These are phyloP conservation scores for Schrankia costaestrigalis DNA, from an alignment of 2,888 invertebrate genomes.

Conservation along the genomic window DNA sequence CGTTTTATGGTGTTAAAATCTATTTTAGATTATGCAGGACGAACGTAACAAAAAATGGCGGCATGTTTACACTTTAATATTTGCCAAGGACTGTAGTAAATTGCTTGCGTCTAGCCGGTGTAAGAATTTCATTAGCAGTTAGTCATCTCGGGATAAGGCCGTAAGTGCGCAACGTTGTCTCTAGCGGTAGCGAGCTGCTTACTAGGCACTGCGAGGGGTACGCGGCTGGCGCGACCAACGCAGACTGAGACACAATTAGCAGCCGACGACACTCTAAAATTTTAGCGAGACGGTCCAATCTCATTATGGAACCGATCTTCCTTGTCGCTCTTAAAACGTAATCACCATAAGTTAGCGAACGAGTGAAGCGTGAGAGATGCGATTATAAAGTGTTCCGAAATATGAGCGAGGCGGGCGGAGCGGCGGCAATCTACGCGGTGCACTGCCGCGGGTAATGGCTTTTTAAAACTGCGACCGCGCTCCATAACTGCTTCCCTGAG, in stretches of 20 bases:
- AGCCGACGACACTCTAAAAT: conserved; percentile 76
- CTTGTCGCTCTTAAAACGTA: conserved; percentile 78
- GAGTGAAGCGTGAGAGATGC: conserved; percentile 78
- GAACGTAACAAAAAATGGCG: conserved; percentile 33
- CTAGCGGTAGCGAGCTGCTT: conserved; percentile 27
- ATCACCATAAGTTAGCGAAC: conserved; percentile 79
- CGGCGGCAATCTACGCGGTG: conserved; percentile 72
- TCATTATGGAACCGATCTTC: conserved; percentile 78
- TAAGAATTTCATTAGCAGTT: conserved; percentile 57
- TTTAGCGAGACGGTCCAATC: conserved; percentile 78
- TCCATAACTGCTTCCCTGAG: conserved; percentile 78
- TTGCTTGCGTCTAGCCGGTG: conserved; percentile 39
- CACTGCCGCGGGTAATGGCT: conserved; percentile 77
- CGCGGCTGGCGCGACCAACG: conserved; percentile 40
- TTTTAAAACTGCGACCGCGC: conserved; percentile 81
- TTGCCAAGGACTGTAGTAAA: conserved; percentile 31
- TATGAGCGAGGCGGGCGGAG: conserved; percentile 60
- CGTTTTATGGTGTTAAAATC: conserved; percentile 53
- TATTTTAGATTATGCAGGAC: conserved; percentile 43
- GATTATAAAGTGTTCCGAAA: conserved; percentile 80
- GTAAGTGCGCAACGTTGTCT: conserved; percentile 27
- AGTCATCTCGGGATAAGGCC: conserved; percentile 46
- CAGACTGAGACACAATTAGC: conserved; percentile 72
- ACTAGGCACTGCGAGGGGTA: no score
- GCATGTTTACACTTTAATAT: conserved; percentile 32